Base-by-base conservation (phyloP, 2,797 vertebrate genomes). In the Rhinogobio ventralis region DNA sequence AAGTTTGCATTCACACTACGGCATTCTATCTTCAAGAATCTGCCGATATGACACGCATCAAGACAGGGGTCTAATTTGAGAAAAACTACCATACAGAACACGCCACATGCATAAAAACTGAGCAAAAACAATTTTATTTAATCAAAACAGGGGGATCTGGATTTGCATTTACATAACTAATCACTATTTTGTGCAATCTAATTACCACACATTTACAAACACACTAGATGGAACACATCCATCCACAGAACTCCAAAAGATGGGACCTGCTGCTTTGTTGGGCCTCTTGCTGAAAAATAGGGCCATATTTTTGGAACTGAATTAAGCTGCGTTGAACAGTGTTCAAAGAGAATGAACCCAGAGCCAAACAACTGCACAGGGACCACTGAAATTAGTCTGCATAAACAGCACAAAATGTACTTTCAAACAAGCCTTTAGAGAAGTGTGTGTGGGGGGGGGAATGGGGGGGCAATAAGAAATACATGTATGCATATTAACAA, bases 371-470 rank as follows among this genome's bases (percentile, higher is more conserved):
- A 76, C 69, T 85, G 88, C 86, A 86, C 83, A 53, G 45, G 17
- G 85, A 69, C 79, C 82, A 81, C 79, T 85, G 84, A 92, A 92
- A 93, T 91, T 89, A 83, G 90, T 90, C 89, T 72, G 87, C 83
- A 83, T 88, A 90, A 90, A 30, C 20, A 42, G 25, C 51, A 73
- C 39, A 85, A 85, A 7, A 75, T 42, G 42, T 79, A 85, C 55
- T 55, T 71, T 69, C 9, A 49, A 68, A 53, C 49, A 14, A 81
- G 60, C 5, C 53, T 39, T 62, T 6, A 17, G 15, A 51, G 17
- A 19, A 51, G 49, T 46, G 14, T n/a, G n/a, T n/a, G n/a, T n/a
- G 45, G 33, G 33, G 11, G 42, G 42, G 10, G 2, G 11, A 2
- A n/a, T n/a, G n/a, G n/a, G n/a, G n/a, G n/a, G n/a, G n/a, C 42